Conservation (phyloP, 1,140 invertebrate genomes). For the Himalopsyche phryganea region DNA sequence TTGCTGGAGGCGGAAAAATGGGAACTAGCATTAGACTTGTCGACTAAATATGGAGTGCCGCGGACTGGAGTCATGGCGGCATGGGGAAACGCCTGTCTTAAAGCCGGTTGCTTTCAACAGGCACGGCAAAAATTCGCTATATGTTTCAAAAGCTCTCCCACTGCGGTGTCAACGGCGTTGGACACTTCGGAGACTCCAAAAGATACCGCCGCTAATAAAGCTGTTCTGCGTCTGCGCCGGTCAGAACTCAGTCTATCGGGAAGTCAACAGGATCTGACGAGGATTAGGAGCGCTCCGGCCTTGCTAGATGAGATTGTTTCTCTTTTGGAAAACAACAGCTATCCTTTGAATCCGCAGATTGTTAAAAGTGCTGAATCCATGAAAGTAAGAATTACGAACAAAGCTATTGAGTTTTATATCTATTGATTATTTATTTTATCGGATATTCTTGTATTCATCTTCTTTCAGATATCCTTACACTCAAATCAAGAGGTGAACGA, state of each 20-base stretch:
- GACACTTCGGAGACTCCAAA: slow-evolving; percentile 2
- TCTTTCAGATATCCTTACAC: no score
- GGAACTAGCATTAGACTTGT: slow-evolving; percentile 79
- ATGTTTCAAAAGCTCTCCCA: slow-evolving; percentile 51
- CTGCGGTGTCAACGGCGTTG: neutral
- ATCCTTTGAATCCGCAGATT: slow-evolving; percentile 46
- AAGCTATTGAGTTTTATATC: no score
- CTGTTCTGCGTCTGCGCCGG: slow-evolving; percentile 39
- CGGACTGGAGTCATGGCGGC: slow-evolving; percentile 75
- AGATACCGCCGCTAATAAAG: neutral
- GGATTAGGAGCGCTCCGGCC: slow-evolving; percentile 54
- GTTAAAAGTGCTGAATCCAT: slow-evolving; percentile 47
- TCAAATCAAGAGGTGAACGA: no score
- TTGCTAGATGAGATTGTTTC: slow-evolving; percentile 65
- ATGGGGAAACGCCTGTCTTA: slow-evolving; percentile 81
- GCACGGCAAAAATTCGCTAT: slow-evolving; percentile 67
- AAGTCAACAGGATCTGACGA: slow-evolving; percentile 16
- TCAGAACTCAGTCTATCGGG: slow-evolving; percentile 35
- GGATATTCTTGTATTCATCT: no score
- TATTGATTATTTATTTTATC: no score
- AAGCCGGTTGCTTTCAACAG: slow-evolving; percentile 69
- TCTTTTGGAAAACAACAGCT: slow-evolving; percentile 60
- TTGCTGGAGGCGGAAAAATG: slow-evolving; percentile 79
- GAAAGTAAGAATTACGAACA: slow-evolving; percentile 40
- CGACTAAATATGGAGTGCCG: slow-evolving; percentile 79